Evolutionary conservation across 1,140 invertebrate genomes (phyloP).

Genomic region (Vanessa tameamea): DNA sequence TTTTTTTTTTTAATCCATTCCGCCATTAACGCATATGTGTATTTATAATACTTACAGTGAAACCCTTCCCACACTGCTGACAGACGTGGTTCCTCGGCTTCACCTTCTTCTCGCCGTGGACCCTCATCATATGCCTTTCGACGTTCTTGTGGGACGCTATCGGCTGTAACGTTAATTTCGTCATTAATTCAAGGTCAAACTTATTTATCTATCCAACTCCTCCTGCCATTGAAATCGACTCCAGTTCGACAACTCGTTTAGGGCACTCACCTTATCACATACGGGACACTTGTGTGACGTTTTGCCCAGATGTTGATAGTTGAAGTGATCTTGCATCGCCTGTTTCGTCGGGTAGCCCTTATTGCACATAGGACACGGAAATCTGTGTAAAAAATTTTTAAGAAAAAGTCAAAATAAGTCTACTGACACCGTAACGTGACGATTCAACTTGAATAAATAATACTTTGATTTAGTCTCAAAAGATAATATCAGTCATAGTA

Average conservation of each 20-base stretch:
- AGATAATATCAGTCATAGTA: too few relatives aligned
- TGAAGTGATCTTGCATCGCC: constrained; percentile 72
- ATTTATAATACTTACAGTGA: constrained; percentile 51
- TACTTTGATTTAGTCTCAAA: too few relatives aligned
- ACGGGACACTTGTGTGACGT: constrained; percentile 69
- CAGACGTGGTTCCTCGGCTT: constrained; percentile 68
- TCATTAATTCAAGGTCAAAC: too few relatives aligned
- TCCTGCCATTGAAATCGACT: too few relatives aligned
- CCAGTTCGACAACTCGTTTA: too few relatives aligned
- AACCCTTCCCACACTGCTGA: constrained; percentile 60
- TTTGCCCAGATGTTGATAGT: constrained; percentile 70
- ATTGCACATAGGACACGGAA: constrained; percentile 70
- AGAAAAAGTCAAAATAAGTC: too few relatives aligned
- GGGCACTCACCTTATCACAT: constrained; percentile 59
- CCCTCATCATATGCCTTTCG: constrained; percentile 67
- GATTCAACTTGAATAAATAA: too few relatives aligned
- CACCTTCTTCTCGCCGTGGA: constrained; percentile 69
- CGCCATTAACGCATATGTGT: too few relatives aligned
- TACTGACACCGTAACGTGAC: too few relatives aligned
- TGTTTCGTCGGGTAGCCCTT: constrained; percentile 70
- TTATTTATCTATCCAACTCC: too few relatives aligned
- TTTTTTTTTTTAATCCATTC: too few relatives aligned
- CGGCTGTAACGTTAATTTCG: constrained; percentile 46
- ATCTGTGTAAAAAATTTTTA: constrained; percentile 43
- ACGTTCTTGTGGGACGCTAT: constrained; percentile 66